These are phyloP conservation scores for Dunckerocampus dactyliophorus DNA, from an alignment of 2,113 vertebrate species.

Conservation along the genomic window DNA sequence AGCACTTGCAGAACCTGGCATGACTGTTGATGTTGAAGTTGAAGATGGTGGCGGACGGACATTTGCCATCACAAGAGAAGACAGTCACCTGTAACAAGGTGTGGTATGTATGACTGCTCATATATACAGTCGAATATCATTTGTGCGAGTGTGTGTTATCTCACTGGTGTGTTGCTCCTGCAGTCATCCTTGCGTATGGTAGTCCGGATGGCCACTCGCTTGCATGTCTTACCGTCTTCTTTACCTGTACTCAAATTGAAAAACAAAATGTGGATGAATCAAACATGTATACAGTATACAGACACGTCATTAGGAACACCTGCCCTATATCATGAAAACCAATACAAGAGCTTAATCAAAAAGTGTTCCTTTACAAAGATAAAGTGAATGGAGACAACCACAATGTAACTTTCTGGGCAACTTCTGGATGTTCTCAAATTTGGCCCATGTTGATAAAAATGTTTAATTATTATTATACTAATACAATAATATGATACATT, in stretches of 20 bases:
- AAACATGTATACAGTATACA: background rate
- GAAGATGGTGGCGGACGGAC: slow-evolving; percentile 96
- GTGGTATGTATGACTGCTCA: background rate
- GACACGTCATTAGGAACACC: background rate
- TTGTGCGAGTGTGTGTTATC: slow-evolving; percentile 33
- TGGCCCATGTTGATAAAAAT: too few species aligned
- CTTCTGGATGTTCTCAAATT: too few species aligned
- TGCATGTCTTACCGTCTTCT: slow-evolving; percentile 91
- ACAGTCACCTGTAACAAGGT: slow-evolving; percentile 77
- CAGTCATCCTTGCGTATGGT: slow-evolving; percentile 93
- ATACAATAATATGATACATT: too few species aligned
- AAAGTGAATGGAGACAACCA: too few species aligned
- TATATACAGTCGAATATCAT: background rate
- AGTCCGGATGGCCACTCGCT: slow-evolving; percentile 90
- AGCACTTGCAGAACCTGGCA: slow-evolving; percentile 96
- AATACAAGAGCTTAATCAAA: background rate
- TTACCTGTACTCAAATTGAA: slow-evolving; percentile 75
- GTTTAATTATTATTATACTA: too few species aligned
- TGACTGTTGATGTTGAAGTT: slow-evolving; percentile 97
- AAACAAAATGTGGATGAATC: background rate
- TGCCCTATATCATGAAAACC: background rate
- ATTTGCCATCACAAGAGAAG: slow-evolving; percentile 95
- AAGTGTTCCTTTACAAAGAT: too few species aligned
- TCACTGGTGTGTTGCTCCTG: slow-evolving; percentile 88
- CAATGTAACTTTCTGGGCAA: too few species aligned